Conservation (phyloP, 2,888 invertebrate genomes). For the Pinctada fucata region DNA sequence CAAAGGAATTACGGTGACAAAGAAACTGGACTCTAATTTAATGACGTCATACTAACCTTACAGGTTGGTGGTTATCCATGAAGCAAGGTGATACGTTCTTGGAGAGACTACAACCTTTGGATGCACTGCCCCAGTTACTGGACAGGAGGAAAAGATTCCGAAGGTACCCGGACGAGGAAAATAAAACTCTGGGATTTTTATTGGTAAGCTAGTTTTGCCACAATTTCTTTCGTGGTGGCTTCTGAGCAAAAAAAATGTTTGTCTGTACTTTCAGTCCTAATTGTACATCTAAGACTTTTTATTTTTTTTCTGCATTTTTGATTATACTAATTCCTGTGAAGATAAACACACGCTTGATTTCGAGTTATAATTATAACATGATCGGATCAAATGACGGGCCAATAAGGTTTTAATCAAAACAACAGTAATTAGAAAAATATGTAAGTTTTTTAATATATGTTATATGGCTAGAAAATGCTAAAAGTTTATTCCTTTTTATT, state of each 20-base stretch:
- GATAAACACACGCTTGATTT: no score
- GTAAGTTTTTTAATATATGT: no score
- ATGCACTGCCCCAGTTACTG: slow-evolving; percentile 55
- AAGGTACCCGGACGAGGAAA: slow-evolving; percentile 43
- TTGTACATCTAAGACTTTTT: not conserved
- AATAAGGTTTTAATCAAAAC: no score
- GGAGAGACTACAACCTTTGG: slow-evolving; percentile 61
- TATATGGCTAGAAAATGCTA: no score
- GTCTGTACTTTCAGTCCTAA: not conserved
- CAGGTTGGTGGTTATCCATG: slow-evolving; percentile 74
- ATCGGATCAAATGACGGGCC: no score
- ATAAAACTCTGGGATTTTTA: slow-evolving; percentile 68
- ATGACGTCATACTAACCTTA: not conserved
- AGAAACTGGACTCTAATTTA: no score
- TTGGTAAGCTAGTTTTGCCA: slow-evolving; percentile 46
- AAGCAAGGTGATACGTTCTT: slow-evolving; percentile 66
- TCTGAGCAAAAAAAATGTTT: not conserved
- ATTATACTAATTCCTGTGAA: no score
- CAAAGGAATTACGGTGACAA: no score
- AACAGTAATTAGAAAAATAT: no score
- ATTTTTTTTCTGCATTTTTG: not conserved
- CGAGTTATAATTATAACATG: no score
- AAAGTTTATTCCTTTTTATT: not conserved
- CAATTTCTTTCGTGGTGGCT: not conserved
- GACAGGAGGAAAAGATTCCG: slow-evolving; percentile 64